Evolutionary conservation across 1,140 invertebrate genomes (phyloP).

Genomic region (Chelonus insularis): DNA sequence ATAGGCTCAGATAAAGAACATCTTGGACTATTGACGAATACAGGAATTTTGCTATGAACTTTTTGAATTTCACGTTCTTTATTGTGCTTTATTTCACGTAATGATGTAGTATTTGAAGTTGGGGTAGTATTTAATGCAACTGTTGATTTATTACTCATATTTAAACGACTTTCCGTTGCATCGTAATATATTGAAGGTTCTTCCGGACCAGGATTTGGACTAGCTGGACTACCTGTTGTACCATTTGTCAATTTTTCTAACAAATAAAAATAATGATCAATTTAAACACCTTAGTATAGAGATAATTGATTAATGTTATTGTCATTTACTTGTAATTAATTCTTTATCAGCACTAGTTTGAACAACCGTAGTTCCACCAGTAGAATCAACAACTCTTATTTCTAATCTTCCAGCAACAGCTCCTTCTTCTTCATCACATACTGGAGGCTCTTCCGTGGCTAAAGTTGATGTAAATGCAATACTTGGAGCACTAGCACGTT

Average conservation of each 20-base stretch:
- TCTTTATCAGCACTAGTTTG: conserved; percentile 57
- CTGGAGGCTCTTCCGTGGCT: conserved; percentile 40
- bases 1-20: conserved; percentile 57
- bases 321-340: conserved; percentile 49
- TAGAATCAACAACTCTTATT: conserved; percentile 72
- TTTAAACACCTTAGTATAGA: no score
- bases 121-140: conserved; percentile 36
- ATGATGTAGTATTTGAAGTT: conserved; percentile 37
- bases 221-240: conserved; percentile 58
- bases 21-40: conserved; percentile 58
- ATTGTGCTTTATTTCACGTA: conserved; percentile 49
- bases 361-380: conserved; percentile 56
- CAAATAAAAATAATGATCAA: conserved; percentile 19
- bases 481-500: conserved; percentile 49
- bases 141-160: conserved; percentile 36
- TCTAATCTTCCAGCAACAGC: conserved; percentile 78
- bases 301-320: no score
- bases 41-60: conserved; percentile 56
- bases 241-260: conserved; percentile 56
- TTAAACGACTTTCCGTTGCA: conserved; percentile 61
- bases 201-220: conserved; percentile 61
- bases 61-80: conserved; percentile 48
- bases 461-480: conserved; percentile 40
- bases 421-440: conserved; percentile 57
- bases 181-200: conserved; percentile 69